A percentile compares a stretch with the other conserved stretches of the same genome.
These are phyloP conservation scores for Platorchestia sp. DNA, from an alignment of 1,140 invertebrate genomes.

Conservation along the genomic window DNA sequence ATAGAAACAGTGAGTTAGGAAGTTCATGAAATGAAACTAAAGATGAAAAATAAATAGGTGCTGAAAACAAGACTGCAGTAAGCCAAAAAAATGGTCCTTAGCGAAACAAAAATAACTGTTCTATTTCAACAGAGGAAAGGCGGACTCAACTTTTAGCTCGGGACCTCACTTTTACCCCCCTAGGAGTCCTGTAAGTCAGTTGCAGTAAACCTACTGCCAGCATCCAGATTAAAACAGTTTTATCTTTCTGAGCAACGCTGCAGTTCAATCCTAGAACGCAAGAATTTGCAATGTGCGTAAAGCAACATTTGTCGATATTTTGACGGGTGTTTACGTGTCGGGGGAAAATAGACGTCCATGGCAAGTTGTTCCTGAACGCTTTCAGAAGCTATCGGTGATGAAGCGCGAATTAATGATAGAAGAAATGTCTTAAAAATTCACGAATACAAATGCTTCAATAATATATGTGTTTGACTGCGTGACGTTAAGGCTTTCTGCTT, in stretches of 20 bases:
- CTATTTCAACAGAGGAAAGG: too few relatives aligned
- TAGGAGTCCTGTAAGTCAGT: too few relatives aligned
- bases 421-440: not conserved
- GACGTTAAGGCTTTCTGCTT: too few relatives aligned
- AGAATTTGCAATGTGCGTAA: not conserved
- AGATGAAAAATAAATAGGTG: too few relatives aligned
- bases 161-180: too few relatives aligned
- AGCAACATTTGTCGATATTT: not conserved
- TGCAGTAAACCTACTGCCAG: not conserved
- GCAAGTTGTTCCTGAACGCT: not conserved
- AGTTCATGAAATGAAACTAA: too few relatives aligned
- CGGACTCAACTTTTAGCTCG: too few relatives aligned
- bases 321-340: not conserved
- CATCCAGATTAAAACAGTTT: not conserved
- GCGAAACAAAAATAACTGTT: too few relatives aligned
- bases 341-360: not conserved
- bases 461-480: too few relatives aligned
- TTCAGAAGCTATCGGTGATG: not conserved
- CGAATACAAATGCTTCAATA: not conserved
- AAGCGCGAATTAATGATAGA: not conserved
- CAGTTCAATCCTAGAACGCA: not conserved
- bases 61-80: too few relatives aligned
- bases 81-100: too few relatives aligned
- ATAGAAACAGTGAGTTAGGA: too few relatives aligned
- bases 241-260: not conserved